Conservation (phyloP, 2,113 vertebrate genomes). For the Progne subis region DNA sequence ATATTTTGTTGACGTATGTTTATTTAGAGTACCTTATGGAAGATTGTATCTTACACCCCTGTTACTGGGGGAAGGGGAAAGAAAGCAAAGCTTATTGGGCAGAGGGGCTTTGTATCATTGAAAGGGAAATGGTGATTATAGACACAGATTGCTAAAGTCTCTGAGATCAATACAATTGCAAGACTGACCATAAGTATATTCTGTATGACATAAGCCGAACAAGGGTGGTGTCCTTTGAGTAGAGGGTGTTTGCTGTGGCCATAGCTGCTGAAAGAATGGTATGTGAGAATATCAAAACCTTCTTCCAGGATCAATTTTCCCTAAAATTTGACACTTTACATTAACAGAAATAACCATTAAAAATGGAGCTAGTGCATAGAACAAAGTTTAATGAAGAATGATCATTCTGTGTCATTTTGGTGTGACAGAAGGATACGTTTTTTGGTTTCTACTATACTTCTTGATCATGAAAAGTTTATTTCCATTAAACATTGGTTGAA, state of each 20-base stretch:
- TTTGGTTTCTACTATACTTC: background rate
- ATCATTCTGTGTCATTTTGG: background rate
- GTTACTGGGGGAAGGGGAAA: accelerated
- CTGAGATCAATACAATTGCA: background rate
- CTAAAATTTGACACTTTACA: background rate
- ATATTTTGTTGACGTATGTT: background rate
- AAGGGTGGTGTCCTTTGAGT: background rate
- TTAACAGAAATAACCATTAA: background rate
- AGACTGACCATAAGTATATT: background rate
- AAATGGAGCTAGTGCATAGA: background rate
- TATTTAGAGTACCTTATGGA: background rate
- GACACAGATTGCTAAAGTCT: background rate
- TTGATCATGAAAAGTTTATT: background rate
- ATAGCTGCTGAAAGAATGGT: background rate
- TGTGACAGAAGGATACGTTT: background rate
- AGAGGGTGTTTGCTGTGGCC: background rate
- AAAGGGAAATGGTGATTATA: background rate
- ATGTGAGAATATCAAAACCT: background rate
- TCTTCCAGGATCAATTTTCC: background rate
- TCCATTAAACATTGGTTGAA: background rate
- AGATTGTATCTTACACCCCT: background rate
- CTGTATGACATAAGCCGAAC: background rate
- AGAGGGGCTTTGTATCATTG: background rate
- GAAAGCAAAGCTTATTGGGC: background rate
- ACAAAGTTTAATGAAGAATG: background rate